Conservation (phyloP, 2,797 vertebrate species). For the Coracias cyanogaster region DNA sequence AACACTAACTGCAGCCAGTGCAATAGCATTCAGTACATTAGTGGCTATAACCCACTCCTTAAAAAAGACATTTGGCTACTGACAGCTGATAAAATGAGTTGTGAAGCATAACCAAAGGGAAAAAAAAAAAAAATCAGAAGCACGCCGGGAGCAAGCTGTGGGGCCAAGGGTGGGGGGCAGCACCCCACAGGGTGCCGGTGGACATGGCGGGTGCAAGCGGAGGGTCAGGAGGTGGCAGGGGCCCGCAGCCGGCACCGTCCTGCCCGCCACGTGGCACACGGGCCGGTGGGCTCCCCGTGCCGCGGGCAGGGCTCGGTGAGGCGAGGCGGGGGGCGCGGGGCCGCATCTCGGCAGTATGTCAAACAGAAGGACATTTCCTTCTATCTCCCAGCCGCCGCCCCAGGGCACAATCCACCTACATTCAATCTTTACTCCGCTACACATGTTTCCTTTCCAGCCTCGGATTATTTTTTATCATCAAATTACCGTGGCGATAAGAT, state of each 20-base stretch:
- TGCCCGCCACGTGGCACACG: fast-evolving
- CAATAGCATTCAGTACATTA: conserved; percentile 74
- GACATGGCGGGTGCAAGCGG: fast-evolving
- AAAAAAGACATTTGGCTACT: conserved; percentile 77
- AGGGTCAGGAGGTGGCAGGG: neutral
- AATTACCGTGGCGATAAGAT: conserved; percentile 87
- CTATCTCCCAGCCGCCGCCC: conserved; percentile 78
- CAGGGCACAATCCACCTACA: conserved; percentile 88
- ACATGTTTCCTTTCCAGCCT: conserved; percentile 92
- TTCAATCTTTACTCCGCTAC: conserved; percentile 87
- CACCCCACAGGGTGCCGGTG: neutral
- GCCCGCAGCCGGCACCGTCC: neutral
- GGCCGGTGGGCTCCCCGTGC: conserved; percentile 72
- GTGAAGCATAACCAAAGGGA: conserved; percentile 62
- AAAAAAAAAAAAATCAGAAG: neutral
- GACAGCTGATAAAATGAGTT: conserved; percentile 75
- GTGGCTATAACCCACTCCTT: conserved; percentile 75
- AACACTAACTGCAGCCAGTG: conserved; percentile 75
- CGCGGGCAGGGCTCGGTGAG: conserved; percentile 33
- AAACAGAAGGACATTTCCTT: conserved; percentile 82
- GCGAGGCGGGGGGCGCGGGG: neutral
- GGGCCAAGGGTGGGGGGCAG: neutral
- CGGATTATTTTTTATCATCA: conserved; percentile 89
- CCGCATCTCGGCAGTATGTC: conserved; percentile 79
- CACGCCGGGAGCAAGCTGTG: neutral